phyloP scores from a whole-genome alignment of 2,888 invertebrate genomes.

The Dolomedes plantarius region DNA sequence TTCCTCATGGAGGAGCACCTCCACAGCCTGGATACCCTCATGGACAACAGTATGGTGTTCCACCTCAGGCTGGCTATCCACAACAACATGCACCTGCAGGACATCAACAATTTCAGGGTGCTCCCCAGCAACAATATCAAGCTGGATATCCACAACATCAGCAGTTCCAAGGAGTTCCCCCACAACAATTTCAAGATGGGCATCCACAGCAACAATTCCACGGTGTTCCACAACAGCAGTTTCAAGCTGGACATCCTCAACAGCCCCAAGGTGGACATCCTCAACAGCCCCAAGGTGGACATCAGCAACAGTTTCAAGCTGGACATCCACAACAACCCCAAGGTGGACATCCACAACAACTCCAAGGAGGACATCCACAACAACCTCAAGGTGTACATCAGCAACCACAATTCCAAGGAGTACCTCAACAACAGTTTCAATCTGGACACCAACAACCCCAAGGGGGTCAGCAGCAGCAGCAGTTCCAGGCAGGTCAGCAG shows the following conservation, averaged over 20 bases:
- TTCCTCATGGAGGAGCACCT: constrained; percentile 39
- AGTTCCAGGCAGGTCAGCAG: constrained; percentile 10
- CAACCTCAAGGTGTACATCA: constrained; percentile 73
- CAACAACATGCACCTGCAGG: constrained; percentile 73
- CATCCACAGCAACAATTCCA: constrained; percentile 31
- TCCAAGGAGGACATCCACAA: constrained; percentile 71
- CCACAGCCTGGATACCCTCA: constrained; percentile 44
- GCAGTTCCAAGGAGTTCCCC: constrained; percentile 75
- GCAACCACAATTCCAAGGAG: constrained; percentile 74
- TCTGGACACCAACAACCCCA: constrained; percentile 75
- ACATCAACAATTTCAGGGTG: constrained; percentile 73
- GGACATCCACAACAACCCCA: constrained; percentile 23
- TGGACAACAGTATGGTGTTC: constrained; percentile 74
- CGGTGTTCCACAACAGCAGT: constrained; percentile 8
- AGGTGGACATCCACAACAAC: constrained; percentile 69
- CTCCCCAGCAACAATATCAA: constrained; percentile 74
- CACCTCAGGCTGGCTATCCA: constrained; percentile 72
- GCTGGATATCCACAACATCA: constrained; percentile 74
- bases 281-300: constrained; percentile 42
- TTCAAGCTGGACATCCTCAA: constrained; percentile 66
- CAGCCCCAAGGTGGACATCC: constrained; percentile 38
- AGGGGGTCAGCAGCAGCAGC: constrained; percentile 18
- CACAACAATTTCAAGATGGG: constrained; percentile 36
- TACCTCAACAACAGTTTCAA: neutral
- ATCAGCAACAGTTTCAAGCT: constrained; percentile 73